Evolutionary conservation across 2,113 vertebrate species (phyloP).

Genomic region (Heterochromis multidens): DNA sequence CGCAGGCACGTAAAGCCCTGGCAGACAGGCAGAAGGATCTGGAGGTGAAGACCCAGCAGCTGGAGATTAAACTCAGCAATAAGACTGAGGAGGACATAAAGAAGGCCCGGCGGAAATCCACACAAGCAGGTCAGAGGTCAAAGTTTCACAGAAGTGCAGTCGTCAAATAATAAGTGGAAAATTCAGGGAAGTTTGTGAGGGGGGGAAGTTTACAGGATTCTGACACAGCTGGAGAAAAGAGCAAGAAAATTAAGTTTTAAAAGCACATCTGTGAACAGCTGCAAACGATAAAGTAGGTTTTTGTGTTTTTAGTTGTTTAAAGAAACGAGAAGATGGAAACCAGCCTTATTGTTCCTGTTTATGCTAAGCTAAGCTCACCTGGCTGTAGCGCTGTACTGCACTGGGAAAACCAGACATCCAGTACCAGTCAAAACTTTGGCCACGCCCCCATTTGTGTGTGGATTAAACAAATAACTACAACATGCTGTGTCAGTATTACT

Average conservation of each 20-base stretch:
- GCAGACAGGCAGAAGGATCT: constrained; percentile 96
- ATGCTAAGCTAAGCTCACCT: neutral
- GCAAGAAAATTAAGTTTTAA: neutral
- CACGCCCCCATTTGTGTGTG: rapidly evolving
- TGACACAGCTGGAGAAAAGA: neutral
- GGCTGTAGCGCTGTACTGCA: rapidly evolving
- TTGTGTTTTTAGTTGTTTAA: neutral
- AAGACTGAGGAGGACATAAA: constrained; percentile 98
- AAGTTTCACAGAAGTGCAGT: neutral
- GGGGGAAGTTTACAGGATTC: neutral
- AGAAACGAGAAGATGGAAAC: neutral
- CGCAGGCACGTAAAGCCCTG: constrained; percentile 90
- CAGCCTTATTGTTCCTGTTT: neutral
- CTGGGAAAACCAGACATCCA: rapidly evolving
- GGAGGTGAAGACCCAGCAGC: constrained; percentile 96
- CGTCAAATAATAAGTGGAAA: neutral
- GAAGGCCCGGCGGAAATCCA: constrained; percentile 95
- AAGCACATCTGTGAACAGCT: neutral
- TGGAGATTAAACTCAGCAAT: constrained; percentile 96
- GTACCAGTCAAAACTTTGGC: neutral
- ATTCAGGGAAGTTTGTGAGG: neutral
- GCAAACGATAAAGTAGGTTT: neutral
- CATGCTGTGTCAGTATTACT: neutral
- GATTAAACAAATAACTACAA: neutral
- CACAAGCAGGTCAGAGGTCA: constrained; percentile 88